Evolutionary conservation across 2,113 vertebrate species (phyloP).

Genomic region (Thryonomys swinderianus): DNA sequence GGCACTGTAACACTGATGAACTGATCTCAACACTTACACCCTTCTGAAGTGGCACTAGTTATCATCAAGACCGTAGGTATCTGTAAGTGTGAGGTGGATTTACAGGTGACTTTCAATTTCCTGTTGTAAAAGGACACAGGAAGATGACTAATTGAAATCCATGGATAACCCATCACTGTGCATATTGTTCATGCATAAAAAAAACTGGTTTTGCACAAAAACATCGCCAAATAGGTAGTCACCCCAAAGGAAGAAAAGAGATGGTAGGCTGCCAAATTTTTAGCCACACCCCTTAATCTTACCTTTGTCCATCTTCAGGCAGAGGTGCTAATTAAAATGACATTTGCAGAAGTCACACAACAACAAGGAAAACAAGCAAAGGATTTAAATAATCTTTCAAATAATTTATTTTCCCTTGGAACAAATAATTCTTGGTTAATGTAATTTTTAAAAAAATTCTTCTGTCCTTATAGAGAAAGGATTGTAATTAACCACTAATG

Average conservation of each 20-base stretch:
- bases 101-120: neutral
- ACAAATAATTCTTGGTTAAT: conserved; percentile 26
- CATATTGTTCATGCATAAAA: neutral
- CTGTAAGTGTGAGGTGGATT: neutral
- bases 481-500: neutral
- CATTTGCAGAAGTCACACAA: conserved; percentile 1
- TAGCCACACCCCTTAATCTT: neutral
- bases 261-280: neutral
- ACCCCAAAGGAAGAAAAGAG: neutral
- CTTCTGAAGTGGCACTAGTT: conserved; percentile 41
- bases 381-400: neutral
- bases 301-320: neutral
- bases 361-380: conserved; percentile 21
- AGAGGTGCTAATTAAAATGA: conserved; percentile 14
- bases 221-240: neutral
- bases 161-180: neutral
- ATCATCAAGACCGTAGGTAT: neutral
- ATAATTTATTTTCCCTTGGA: neutral
- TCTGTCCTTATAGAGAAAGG: neutral
- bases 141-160: conserved; percentile 11
- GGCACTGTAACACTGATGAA: neutral
- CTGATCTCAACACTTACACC: neutral
- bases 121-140: neutral
- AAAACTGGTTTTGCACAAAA: neutral
- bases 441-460: neutral